phyloP scores from a whole-genome alignment of 2,113 vertebrate genomes.

The Lota lota region DNA sequence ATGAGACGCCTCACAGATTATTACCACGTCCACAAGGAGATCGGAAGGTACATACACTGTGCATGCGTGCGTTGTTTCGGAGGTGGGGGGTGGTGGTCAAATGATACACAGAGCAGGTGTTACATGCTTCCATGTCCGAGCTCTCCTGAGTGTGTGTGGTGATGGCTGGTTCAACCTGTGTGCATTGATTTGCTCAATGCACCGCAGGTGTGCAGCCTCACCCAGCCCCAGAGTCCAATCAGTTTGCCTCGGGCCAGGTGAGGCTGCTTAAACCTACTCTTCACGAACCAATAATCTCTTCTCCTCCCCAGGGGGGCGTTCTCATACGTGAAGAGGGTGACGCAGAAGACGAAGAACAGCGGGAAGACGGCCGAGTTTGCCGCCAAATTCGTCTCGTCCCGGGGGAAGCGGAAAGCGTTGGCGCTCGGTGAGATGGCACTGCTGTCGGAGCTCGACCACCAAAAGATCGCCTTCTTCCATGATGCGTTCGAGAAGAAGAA shows the following conservation, averaged over 20 bases:
- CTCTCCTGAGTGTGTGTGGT: too few relatives aligned
- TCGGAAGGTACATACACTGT: conserved; percentile 78
- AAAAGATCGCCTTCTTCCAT: conserved; percentile 84
- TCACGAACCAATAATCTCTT: neutral
- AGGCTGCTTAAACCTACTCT: too few relatives aligned
- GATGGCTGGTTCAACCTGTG: too few relatives aligned
- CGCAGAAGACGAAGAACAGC: conserved; percentile 75
- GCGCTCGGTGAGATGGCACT: conserved; percentile 83
- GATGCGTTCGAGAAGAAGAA: conserved; percentile 94
- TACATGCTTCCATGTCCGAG: too few relatives aligned
- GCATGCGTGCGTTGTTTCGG: conserved; percentile 15
- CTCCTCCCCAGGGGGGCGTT: conserved; percentile 81
- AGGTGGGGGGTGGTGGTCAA: too few relatives aligned
- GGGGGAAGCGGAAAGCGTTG: conserved; percentile 78
- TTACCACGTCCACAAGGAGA: conserved; percentile 90
- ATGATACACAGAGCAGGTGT: too few relatives aligned
- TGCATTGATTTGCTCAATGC: too few relatives aligned
- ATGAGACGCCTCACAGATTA: conserved; percentile 85
- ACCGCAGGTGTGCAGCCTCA: too few relatives aligned
- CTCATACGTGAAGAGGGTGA: conserved; percentile 87
- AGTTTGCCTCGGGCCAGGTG: too few relatives aligned
- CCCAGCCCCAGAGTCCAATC: too few relatives aligned
- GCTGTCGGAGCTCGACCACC: conserved; percentile 83
- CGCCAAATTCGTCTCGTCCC: conserved; percentile 87
- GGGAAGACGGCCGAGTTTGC: conserved; percentile 73